Conservation (phyloP, 1,140 invertebrate species). For the Lucilia cuprina region DNA sequence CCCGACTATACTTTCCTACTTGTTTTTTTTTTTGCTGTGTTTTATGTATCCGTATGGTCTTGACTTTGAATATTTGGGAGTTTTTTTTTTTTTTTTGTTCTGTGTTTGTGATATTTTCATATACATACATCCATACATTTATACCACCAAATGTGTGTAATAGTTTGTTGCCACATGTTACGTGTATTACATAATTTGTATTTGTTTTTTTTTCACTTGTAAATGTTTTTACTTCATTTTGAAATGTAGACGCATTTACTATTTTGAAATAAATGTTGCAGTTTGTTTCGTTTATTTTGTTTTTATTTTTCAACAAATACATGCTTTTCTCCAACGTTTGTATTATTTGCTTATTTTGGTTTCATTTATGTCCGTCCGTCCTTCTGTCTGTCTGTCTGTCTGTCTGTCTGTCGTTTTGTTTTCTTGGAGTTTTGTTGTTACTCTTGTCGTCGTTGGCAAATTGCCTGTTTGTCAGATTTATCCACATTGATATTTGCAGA, state of each 20-base stretch:
- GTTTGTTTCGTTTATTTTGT: neutral
- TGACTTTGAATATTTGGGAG: neutral
- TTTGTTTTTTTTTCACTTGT: neutral
- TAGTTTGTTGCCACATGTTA: neutral
- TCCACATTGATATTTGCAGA: neutral
- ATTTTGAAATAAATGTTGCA: neutral
- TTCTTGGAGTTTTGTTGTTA: neutral
- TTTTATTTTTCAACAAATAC: neutral
- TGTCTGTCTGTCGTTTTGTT: neutral
- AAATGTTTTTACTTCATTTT: neutral
- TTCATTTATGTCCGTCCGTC: neutral
- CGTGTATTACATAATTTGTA: neutral
- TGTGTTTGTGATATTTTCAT: neutral
- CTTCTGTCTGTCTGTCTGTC: neutral
- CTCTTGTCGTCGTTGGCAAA: neutral
- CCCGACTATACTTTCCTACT: too few relatives aligned
- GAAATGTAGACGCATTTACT: neutral
- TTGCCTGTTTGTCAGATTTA: slow-evolving; percentile 14
- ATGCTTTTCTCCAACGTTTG: neutral
- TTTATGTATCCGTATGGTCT: neutral
- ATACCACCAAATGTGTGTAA: neutral
- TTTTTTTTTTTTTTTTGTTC: too few relatives aligned
- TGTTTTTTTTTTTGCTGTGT: neutral
- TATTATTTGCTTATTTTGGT: neutral
- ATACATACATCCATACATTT: neutral